Evolutionary conservation across 2,797 vertebrate species (phyloP), one percentile per base, ranked within the genome.

Genomic region (Channallabes apus): DNA sequence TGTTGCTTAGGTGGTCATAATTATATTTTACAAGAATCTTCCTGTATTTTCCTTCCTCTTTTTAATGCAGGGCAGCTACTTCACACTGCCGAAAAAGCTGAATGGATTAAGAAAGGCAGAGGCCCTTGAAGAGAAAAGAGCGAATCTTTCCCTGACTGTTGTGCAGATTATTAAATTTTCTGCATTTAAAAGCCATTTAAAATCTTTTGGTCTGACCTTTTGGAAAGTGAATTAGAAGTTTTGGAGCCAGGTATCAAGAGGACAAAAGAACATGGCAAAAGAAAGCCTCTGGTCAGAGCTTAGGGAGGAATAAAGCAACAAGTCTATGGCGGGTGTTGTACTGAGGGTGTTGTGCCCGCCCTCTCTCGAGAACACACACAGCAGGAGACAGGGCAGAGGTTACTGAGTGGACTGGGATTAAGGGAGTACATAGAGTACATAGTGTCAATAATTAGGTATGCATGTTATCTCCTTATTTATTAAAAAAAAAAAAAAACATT

Each of bases 131-230:
- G 77, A 81, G 81, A 83, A 24, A 84, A 86, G 86, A 68, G 65
- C 51, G 58, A 76, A 61, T 89, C 88, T 88, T 38, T 83, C 84
- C 41, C 51, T 84, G 83, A 84, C 86, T 87, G 87, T 82, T 84
- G 82, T 75, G 38, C 78, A 90, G 91, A 93, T 93, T 92, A 93
- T 73, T 85, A 82, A 8, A 88, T 18, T 56, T 85, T 85, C 86
- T 89, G 69, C 75, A 71, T 86, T 90, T 85, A 79, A 87, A 91
- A 87, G 72, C 81, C 58, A n/a, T 32, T 89, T 89, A 80, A 78
- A 15, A 38, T 71, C 18, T 58, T 29, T 59, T 81, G 80, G 86
- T 86, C 61, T 89, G 67, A 78, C 78, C 80, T 29, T 32, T 84
- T 75, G 76, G 83, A 85, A 79, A 46, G 38, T 82, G 78, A 72